Evolutionary conservation across 2,113 vertebrate genomes (phyloP).

Genomic region (Alligator sinensis): DNA sequence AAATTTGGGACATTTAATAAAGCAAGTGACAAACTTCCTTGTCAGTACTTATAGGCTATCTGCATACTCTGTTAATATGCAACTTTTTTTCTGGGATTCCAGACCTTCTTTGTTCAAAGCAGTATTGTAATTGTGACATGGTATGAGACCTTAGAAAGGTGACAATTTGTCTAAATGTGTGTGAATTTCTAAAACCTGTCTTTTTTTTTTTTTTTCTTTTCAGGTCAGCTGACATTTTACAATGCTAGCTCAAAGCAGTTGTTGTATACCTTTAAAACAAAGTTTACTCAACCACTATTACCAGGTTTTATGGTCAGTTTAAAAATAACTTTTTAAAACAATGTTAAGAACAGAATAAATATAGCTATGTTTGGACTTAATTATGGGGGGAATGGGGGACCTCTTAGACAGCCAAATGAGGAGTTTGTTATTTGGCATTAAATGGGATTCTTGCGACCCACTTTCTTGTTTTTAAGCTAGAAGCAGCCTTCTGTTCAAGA

Average conservation of each 20-base stretch:
- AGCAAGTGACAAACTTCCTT: too few relatives aligned
- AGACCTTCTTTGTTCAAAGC: not conserved
- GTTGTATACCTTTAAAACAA: slow-evolving; percentile 90
- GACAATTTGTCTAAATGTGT: not conserved
- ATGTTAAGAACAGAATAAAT: not conserved
- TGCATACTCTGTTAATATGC: too few relatives aligned
- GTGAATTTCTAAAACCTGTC: not conserved
- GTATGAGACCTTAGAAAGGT: not conserved
- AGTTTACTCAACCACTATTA: slow-evolving; percentile 90
- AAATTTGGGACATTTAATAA: too few relatives aligned
- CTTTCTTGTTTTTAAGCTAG: too few relatives aligned
- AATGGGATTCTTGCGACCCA: not conserved
- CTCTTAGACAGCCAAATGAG: too few relatives aligned
- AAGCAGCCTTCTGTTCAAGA: not conserved
- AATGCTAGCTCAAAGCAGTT: slow-evolving; percentile 88
- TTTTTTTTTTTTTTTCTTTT: slow-evolving; percentile 44
- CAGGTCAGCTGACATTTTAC: slow-evolving; percentile 92
- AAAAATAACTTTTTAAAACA: not conserved
- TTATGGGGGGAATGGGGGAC: not conserved
- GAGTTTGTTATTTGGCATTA: not conserved
- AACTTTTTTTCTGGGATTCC: not conserved
- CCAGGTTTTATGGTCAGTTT: slow-evolving; percentile 94
- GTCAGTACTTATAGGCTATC: too few relatives aligned
- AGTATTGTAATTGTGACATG: not conserved
- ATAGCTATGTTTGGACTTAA: not conserved